Conservation (phyloP, 2,888 invertebrate species). For the Chironomus tentans region DNA sequence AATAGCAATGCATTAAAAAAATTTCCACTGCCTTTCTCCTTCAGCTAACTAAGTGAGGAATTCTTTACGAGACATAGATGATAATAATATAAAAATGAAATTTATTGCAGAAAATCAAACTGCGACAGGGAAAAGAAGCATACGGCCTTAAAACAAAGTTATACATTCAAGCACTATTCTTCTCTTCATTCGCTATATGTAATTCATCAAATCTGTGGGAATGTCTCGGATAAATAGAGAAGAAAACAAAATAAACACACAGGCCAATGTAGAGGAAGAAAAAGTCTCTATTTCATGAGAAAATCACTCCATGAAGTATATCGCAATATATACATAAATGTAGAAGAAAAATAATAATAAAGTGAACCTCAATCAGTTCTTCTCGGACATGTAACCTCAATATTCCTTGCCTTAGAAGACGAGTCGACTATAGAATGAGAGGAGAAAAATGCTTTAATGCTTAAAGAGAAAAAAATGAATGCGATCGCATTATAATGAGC, state of each 20-base stretch:
- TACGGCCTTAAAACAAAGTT: background rate
- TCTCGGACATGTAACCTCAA: constrained; percentile 7
- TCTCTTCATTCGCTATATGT: background rate
- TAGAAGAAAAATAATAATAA: background rate
- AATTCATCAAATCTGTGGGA: constrained; percentile 12
- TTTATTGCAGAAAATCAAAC: constrained; percentile 1
- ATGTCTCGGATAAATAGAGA: background rate
- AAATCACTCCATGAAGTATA: background rate
- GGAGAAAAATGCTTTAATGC: background rate
- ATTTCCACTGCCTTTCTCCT: no score
- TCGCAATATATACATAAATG: background rate
- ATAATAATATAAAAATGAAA: background rate
- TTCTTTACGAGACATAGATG: no score
- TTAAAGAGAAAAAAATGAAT: no score
- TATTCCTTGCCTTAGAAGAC: background rate
- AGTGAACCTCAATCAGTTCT: background rate
- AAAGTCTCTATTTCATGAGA: constrained; percentile 8
- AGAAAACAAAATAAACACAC: background rate
- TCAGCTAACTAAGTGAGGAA: no score
- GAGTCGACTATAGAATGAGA: background rate
- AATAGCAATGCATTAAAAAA: no score
- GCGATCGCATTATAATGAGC: no score
- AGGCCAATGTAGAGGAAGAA: background rate
- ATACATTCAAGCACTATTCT: background rate
- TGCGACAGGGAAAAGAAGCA: background rate